Evolutionary conservation across 2,888 invertebrate species (phyloP).

Genomic region (Endotricha flammealis): DNA sequence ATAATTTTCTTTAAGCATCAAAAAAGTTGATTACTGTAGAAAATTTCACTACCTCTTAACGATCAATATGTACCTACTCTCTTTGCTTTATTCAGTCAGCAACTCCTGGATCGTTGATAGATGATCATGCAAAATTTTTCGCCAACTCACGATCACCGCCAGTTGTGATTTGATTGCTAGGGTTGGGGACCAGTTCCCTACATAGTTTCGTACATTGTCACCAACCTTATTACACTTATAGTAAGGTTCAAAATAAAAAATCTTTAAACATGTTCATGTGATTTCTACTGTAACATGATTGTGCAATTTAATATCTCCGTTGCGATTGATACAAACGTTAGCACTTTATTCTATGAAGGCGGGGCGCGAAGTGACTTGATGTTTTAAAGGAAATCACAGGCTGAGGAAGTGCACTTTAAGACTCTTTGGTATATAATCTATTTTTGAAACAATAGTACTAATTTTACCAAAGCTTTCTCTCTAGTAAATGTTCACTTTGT

Average conservation of each 20-base stretch:
- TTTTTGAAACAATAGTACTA: too few species aligned
- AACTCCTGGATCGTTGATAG: conserved; percentile 18
- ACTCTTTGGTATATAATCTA: neutral
- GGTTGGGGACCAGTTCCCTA: conserved; percentile 16
- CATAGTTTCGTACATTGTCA: neutral
- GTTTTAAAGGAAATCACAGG: conserved; percentile 24
- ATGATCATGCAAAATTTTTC: conserved; percentile 27
- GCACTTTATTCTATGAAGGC: conserved; percentile 33
- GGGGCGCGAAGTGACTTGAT: conserved; percentile 32
- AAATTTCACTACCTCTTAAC: too few species aligned
- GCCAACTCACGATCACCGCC: conserved; percentile 28
- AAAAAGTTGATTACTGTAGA: too few species aligned
- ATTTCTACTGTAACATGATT: conserved; percentile 31
- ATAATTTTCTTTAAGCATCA: too few species aligned
- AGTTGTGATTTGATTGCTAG: conserved; percentile 34
- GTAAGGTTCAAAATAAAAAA: conserved; percentile 7
- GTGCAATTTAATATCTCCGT: conserved; percentile 29
- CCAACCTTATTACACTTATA: neutral
- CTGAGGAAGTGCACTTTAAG: conserved; percentile 1
- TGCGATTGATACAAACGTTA: conserved; percentile 36
- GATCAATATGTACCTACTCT: too few species aligned
- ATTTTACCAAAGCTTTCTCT: too few species aligned
- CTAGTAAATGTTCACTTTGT: too few species aligned
- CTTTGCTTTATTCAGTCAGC: too few species aligned
- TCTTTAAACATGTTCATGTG: conserved; percentile 10